phyloP scores from a whole-genome alignment of 1,140 invertebrate genomes.

The Platyscapa corneri region DNA sequence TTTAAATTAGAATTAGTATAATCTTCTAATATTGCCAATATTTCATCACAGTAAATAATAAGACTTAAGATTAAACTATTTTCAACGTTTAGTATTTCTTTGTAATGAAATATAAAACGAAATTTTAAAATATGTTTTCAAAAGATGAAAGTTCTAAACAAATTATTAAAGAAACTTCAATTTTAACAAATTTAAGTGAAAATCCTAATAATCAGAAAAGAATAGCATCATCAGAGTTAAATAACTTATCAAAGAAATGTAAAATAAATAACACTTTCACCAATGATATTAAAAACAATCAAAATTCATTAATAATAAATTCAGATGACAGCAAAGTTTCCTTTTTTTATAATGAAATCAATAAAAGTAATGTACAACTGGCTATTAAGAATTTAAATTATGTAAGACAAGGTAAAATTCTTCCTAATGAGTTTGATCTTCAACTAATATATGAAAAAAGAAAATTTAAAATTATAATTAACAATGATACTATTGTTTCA shows the following conservation, averaged over 20 bases:
- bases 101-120: not conserved
- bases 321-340: not conserved
- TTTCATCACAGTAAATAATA: too few relatives aligned
- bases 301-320: not conserved
- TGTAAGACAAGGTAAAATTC: conserved; percentile 57
- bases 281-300: not conserved
- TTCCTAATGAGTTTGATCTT: conserved; percentile 61
- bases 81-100: not conserved
- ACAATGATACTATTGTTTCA: conserved; percentile 48
- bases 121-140: not conserved
- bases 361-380: conserved; percentile 36
- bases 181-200: not conserved
- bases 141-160: conserved; percentile 23
- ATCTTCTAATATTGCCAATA: too few relatives aligned
- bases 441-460: conserved; percentile 59
- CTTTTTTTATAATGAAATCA: conserved; percentile 47
- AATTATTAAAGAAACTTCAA: not conserved
- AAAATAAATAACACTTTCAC: not conserved
- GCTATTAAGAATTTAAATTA: conserved; percentile 64
- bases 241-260: conserved; percentile 22
- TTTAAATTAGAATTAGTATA: too few relatives aligned
- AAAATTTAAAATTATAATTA: conserved; percentile 53
- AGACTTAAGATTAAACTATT: too few relatives aligned
- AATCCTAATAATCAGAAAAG: conserved; percentile 8
- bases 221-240: not conserved